Evolutionary conservation across 2,888 invertebrate genomes (phyloP), one percentile per base, ranked within the genome.

Genomic region (Therioaphis trifolii): DNA sequence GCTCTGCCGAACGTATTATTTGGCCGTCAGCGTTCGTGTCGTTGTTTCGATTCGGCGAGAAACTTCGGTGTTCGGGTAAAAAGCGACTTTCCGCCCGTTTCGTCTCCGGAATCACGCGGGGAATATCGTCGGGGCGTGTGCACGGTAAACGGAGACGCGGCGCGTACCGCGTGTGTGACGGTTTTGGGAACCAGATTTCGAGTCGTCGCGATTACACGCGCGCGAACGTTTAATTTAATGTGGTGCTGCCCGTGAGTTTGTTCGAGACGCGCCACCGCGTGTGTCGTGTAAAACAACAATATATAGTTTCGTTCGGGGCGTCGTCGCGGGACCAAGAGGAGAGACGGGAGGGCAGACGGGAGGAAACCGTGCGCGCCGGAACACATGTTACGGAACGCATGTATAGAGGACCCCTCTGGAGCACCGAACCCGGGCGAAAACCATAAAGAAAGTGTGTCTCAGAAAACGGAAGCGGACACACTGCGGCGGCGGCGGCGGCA

Each of bases 361-460:
- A 58, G 55, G 15, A 58, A 58, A 74, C 55, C 35, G 18, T 40
- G 40, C 9, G 49, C 14, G n/a, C n/a, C n/a, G 15, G 14, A 72
- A 72, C 72, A 52, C 52, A 52, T 72, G 72, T 72, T 72, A 52
- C 52, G 29, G 29, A 14, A 35, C 35, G 35, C 35, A 5, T 3
- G 4, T 35, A 7, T 35, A 5, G 35, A 3, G 3, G 35, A 3
- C 4, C 4, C 27, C 43, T 12, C 49, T 27, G 27, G n/a, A 52
- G 12, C 29, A n/a, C 52, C 29, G 35, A 2, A 35, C 7, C 21
- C 29, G 72, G 72, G 52, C 29, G 52, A 72, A 52, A 72, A 35
- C 72, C 52, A 72, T 72, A 72, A 72, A 72, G 72, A 72, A 72
- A 72, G 72, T 27, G 52, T 72, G 72, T n/a, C 35, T 14, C 52